Evolutionary conservation across 2,888 invertebrate genomes (phyloP), one percentile per base, ranked within the genome.

Genomic region (Cephonodes hylas): DNA sequence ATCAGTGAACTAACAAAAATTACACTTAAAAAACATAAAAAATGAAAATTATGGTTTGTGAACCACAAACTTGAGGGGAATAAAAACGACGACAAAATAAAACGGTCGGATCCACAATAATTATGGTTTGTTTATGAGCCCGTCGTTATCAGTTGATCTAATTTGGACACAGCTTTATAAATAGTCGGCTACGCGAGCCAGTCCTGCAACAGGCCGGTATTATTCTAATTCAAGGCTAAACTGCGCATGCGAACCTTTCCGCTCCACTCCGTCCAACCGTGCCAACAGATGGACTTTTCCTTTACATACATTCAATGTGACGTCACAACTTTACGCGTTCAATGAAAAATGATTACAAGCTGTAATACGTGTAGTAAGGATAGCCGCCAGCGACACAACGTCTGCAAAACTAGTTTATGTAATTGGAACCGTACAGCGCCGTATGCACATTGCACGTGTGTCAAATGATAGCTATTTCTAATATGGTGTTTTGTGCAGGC

Each of bases 191-290:
- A 66, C 67, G 66, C 67, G 63, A 77, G 74, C 68, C 71, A 68
- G 78, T 78, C 76, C 72, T 70, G 71, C 66, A 75, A 73, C 76
- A 71, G 75, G 70, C 68, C 71, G 76, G 80, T 84, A 85, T 85
- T 85, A 84, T 83, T 75, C 82, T 84, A 81, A 81, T 83, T 83
- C 82, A 86, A 85, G 85, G 84, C 73, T 75, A 67, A 72, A 73
- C 70, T 75, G 72, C 70, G 72, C 80, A 78, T 77, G 78, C 76
- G 70, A 78, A 72, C 53, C 27, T 53, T 65, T 65, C 66, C 61
- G 63, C 44, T 58, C 34, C 58, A 59, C 63, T 42, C 23, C 22
- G 45, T 38, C 18, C 31, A 31, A 18, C 27, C 27, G 8, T 7
- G n/a, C n/a, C 23, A 15, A 25, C 48, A 48, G 25, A 15, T 15